Conservation (phyloP, 2,797 vertebrate genomes). For the Fratercula arctica region DNA sequence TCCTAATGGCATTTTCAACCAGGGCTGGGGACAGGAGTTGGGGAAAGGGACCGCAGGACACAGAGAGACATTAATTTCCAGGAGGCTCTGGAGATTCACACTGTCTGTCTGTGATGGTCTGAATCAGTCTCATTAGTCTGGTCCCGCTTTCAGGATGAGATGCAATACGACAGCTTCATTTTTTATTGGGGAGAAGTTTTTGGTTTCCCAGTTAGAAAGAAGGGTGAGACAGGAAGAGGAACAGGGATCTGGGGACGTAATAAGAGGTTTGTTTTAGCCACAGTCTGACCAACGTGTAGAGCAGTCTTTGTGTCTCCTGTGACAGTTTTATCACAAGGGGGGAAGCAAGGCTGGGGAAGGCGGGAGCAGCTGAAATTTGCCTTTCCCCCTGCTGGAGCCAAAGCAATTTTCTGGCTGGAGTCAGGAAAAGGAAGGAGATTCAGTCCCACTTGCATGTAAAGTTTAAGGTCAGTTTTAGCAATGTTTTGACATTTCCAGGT, state of each 20-base stretch:
- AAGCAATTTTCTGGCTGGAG: slow-evolving; percentile 59
- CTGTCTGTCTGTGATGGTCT: not conserved
- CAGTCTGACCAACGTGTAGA: not conserved
- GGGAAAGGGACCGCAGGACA: not conserved
- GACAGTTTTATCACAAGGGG: not conserved
- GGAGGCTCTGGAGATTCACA: not conserved
- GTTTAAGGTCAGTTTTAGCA: slow-evolving; percentile 75
- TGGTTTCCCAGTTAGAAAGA: not conserved
- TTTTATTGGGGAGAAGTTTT: not conserved
- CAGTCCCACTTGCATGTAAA: slow-evolving; percentile 50
- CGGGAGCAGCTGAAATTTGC: slow-evolving; percentile 57
- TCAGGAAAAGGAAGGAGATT: slow-evolving; percentile 15
- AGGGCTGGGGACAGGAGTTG: accelerated
- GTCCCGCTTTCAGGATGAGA: not conserved
- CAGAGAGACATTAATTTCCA: not conserved
- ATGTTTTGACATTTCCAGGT: slow-evolving; percentile 75
- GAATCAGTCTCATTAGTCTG: not conserved
- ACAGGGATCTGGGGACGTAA: not conserved
- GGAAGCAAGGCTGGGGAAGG: not conserved
- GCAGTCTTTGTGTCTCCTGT: not conserved
- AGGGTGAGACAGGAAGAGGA: not conserved
- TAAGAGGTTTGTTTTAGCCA: not conserved
- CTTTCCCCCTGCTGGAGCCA: slow-evolving; percentile 6
- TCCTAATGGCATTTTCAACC: not conserved
- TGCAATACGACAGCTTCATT: not conserved